Evolutionary conservation across 2,113 vertebrate species (phyloP), one percentile per base, ranked within the genome.

Genomic region (Chinchilla lanigera): DNA sequence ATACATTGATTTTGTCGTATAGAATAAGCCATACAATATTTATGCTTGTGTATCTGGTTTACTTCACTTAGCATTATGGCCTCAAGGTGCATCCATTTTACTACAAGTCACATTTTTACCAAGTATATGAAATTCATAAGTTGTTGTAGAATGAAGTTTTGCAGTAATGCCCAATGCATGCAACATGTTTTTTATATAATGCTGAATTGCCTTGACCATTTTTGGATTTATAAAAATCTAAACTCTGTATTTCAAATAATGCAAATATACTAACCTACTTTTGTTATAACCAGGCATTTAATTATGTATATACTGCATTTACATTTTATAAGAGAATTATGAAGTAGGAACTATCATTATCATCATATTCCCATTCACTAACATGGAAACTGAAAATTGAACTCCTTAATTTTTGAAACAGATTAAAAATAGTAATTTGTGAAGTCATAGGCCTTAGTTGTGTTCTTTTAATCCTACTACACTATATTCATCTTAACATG

Each of bases 171-270:
- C 17, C 2, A 69, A n/a, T 7, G 3, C n/a, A 69, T 19, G 16
- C 65, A 19, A 14, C 28, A 33, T 84, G 61, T 77, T 75, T 47
- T 84, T 78, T 73, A 91, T 12, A 80, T 56, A 69, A 87, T 50
- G 52, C 30, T 93, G 58, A 2, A 90, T 33, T 93, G 24, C 71
- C 67, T 90, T 41, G 50, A 71, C 71, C 4, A 93, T 86, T 78
- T 88, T 58, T 33, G 50, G 17, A 82, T 86, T 92, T 85, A 83
- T 38, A 24, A 85, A 95, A 94, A 77, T 30, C 35, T 93, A 63
- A 87, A 95, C n/a, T 52, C 26, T 75, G 35, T 41, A 47, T 77
- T 86, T 93, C 89, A 69, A 82, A 89, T 44, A 86, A 41, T 69
- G 84, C 4, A 92, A 26, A 38, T 56, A 19, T 54, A 80, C 38